Percentiles rank a stretch among this genome's conserved stretches.
These are phyloP conservation scores for Delphinus delphis DNA, from an alignment of 2,113 vertebrate genomes.

Conservation along the genomic window DNA sequence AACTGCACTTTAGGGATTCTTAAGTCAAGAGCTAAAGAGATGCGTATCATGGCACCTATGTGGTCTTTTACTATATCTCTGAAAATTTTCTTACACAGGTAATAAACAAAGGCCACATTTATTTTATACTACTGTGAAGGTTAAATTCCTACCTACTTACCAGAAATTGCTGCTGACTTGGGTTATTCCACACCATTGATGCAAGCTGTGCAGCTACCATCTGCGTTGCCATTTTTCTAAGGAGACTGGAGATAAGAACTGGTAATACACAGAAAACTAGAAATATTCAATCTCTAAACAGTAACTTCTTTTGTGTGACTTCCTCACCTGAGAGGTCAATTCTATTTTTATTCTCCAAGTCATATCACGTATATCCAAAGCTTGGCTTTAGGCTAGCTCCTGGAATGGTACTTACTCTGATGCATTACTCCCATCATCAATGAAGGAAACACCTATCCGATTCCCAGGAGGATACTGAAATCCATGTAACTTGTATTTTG, in stretches of 20 bases:
- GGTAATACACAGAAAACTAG: conserved; percentile 15
- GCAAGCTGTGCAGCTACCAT: conserved; percentile 96
- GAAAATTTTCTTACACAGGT: not conserved
- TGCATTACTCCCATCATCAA: conserved; percentile 93
- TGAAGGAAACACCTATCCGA: conserved; percentile 89
- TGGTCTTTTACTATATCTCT: not conserved
- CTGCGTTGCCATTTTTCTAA: conserved; percentile 95
- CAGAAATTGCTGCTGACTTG: conserved; percentile 86
- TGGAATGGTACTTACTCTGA: conserved; percentile 86
- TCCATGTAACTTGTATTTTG: conserved; percentile 94
- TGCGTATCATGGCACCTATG: not conserved
- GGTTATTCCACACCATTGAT: conserved; percentile 88
- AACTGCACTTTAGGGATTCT: not conserved
- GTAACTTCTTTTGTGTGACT: not conserved
- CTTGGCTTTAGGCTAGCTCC: not conserved
- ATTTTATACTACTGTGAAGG: not conserved
- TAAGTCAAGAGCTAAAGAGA: not conserved
- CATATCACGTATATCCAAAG: not conserved
- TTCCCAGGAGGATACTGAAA: conserved; percentile 99
- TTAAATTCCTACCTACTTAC: conserved; percentile 81
- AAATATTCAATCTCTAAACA: conserved; percentile 17
- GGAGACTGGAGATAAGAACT: conserved; percentile 84
- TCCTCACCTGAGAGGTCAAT: not conserved
- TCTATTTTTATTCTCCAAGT: not conserved
- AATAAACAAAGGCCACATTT: conserved; percentile 31